Evolutionary conservation across 2,797 vertebrate species (phyloP).

Genomic region (Spea hammondii): DNA sequence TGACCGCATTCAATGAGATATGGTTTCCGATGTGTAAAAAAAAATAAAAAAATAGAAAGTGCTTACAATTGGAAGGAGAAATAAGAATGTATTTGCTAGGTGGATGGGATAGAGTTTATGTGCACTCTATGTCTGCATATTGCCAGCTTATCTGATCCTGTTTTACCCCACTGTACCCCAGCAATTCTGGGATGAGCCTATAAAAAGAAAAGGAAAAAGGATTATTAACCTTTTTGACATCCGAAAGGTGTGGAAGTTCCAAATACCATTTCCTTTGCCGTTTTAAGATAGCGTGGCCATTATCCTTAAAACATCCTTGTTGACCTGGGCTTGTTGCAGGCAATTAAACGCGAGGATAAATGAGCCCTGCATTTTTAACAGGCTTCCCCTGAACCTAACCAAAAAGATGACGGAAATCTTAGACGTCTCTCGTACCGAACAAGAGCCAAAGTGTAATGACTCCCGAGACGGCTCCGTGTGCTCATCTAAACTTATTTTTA

Average conservation of each 20-base stretch:
- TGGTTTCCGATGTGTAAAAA: too few relatives aligned
- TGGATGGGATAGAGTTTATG: background rate
- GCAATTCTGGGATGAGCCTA: slow-evolving; percentile 57
- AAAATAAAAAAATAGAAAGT: too few relatives aligned
- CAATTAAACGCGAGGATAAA: slow-evolving; percentile 77
- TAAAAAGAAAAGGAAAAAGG: slow-evolving; percentile 53
- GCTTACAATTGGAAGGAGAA: too few relatives aligned
- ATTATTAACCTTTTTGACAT: slow-evolving; percentile 60
- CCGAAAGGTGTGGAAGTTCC: slow-evolving; percentile 63
- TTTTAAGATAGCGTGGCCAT: slow-evolving; percentile 61
- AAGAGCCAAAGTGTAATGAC: slow-evolving; percentile 50
- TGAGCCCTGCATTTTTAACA: slow-evolving; percentile 71
- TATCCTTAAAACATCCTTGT: slow-evolving; percentile 56
- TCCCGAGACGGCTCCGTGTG: background rate
- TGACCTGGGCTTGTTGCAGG: slow-evolving; percentile 55
- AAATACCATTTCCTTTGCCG: slow-evolving; percentile 58
- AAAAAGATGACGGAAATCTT: slow-evolving; percentile 53
- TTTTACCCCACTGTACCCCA: slow-evolving; percentile 57
- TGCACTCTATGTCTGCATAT: background rate
- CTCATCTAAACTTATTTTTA: too few relatives aligned
- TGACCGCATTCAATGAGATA: too few relatives aligned
- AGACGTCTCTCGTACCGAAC: slow-evolving; percentile 55
- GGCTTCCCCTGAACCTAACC: slow-evolving; percentile 69
- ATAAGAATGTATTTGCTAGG: background rate
- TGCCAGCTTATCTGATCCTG: slow-evolving; percentile 54